These are phyloP conservation scores for Ptychoptera contaminata DNA, from an alignment of 2,888 invertebrate genomes.

Conservation along the genomic window DNA sequence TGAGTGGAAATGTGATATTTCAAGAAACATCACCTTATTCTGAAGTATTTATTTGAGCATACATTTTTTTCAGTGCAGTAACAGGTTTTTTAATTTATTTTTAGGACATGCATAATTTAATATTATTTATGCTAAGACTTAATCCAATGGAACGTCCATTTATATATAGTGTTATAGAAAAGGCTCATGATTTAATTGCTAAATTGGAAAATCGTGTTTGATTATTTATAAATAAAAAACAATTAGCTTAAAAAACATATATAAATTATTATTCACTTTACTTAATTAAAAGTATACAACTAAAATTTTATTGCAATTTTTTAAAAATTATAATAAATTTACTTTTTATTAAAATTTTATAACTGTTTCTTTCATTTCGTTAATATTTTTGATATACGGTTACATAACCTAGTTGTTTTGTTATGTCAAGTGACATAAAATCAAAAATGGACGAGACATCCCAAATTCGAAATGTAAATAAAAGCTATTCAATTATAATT, in stretches of 20 bases:
- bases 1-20: conserved; percentile 56
- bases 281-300: too few species aligned
- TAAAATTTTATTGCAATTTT: too few species aligned
- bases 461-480: conserved; percentile 9
- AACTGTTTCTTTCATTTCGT: neutral
- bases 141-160: conserved; percentile 63
- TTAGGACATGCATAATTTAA: conserved; percentile 51
- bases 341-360: neutral
- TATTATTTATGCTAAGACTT: conserved; percentile 53
- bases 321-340: neutral
- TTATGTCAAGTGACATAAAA: neutral
- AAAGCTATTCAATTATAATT: neutral
- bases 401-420: too few species aligned
- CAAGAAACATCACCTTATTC: conserved; percentile 50
- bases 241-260: too few species aligned
- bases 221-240: too few species aligned
- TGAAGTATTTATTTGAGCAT: conserved; percentile 22
- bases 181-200: conserved; percentile 38
- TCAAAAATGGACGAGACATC: conserved; percentile 7
- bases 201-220: conserved; percentile 41
- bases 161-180: conserved; percentile 53
- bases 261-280: too few species aligned
- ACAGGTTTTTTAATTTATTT: conserved; percentile 16
- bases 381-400: neutral
- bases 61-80: conserved; percentile 1